Conservation (phyloP, 2,797 vertebrate species). For the Anolis apletophallus region DNA sequence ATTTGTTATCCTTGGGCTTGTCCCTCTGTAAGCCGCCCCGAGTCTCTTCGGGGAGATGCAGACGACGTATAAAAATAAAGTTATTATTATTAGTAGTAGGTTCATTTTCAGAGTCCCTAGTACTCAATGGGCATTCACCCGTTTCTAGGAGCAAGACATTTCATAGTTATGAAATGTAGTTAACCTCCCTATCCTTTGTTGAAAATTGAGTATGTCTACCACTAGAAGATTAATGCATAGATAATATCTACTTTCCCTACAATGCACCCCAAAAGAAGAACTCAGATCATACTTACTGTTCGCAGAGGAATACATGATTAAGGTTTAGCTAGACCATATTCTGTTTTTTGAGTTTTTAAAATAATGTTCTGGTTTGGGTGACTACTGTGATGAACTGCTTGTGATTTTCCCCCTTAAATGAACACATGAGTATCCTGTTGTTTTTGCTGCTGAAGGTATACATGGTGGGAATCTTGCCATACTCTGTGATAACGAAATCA, state of each 20-base stretch:
- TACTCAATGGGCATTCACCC: no score
- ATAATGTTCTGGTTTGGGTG: background rate
- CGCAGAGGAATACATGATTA: background rate
- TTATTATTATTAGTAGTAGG: no score
- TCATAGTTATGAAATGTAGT: background rate
- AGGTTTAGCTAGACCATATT: background rate
- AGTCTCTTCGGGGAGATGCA: no score
- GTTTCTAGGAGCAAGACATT: background rate
- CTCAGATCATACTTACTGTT: background rate
- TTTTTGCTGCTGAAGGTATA: background rate
- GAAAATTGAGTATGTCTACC: background rate
- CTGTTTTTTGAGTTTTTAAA: background rate
- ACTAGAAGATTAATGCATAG: background rate
- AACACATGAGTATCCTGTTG: background rate
- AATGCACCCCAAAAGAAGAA: background rate
- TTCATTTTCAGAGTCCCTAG: no score
- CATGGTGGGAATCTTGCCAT: background rate
- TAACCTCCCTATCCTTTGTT: background rate
- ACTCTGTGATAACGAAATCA: background rate
- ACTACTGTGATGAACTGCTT: background rate
- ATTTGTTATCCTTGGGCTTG: no score
- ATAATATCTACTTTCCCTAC: no score
- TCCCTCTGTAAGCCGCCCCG: no score
- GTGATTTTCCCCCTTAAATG: background rate
- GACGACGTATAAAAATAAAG: no score